Percentiles rank a stretch among this genome's conserved stretches.
These are phyloP conservation scores for Jaculus jaculus DNA, from an alignment of 2,113 vertebrate genomes.

Conservation along the genomic window DNA sequence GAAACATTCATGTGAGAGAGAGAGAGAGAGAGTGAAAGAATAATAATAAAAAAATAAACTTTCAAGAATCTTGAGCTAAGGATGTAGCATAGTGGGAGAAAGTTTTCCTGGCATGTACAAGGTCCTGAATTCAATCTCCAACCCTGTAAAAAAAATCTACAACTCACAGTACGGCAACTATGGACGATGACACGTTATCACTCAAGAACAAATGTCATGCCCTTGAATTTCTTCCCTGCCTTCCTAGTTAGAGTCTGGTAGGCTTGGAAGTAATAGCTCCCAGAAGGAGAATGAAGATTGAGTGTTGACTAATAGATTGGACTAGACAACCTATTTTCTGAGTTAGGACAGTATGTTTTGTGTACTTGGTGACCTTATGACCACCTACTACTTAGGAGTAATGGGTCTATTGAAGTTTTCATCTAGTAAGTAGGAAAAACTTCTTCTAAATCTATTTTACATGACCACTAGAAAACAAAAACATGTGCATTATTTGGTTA, in stretches of 20 bases:
- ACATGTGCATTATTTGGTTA: not conserved
- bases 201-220: not conserved
- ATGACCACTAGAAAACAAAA: not conserved
- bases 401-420: slow-evolving; percentile 43
- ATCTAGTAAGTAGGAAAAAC: not conserved
- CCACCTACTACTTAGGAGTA: slow-evolving; percentile 49
- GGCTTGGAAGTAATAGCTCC: not conserved
- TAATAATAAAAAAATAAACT: too few species aligned
- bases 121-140: not conserved
- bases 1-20: not conserved
- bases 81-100: not conserved
- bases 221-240: not conserved
- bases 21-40: too few species aligned
- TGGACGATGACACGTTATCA: not conserved
- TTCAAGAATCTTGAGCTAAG: not conserved
- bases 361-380: slow-evolving; percentile 7
- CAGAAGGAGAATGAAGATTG: not conserved
- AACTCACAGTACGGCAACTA: too few species aligned
- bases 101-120: too few species aligned
- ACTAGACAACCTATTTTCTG: slow-evolving; percentile 53
- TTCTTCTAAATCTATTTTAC: slow-evolving; percentile 18
- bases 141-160: too few species aligned
- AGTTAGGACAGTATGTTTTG: not conserved
- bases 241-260: not conserved
- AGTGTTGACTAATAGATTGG: not conserved